These are phyloP conservation scores for Silvanus unidentatus DNA, from an alignment of 2,888 invertebrate species.

Conservation along the genomic window DNA sequence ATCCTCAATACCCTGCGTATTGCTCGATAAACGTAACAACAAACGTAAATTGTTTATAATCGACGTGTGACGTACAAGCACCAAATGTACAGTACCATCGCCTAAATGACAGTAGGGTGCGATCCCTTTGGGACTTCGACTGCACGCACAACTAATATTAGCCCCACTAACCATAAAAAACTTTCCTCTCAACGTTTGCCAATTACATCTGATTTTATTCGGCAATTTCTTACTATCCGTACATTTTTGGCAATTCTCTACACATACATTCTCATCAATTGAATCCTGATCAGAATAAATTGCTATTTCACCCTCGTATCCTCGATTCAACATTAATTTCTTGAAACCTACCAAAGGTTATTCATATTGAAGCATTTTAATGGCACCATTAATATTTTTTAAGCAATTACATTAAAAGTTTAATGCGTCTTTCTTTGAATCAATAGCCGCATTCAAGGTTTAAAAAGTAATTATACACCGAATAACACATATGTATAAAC, in stretches of 20 bases:
- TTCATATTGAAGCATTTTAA: too few species aligned
- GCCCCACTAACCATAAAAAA: constrained; percentile 74
- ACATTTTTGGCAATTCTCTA: constrained; percentile 49
- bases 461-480: too few species aligned
- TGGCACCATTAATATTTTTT: too few species aligned
- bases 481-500: too few species aligned
- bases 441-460: too few species aligned
- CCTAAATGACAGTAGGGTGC: constrained; percentile 74
- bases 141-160: constrained; percentile 71
- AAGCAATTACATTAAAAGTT: too few species aligned
- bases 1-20: constrained; percentile 61
- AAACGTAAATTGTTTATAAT: constrained; percentile 65
- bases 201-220: constrained; percentile 35
- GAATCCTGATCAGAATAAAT: constrained; percentile 48
- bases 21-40: constrained; percentile 57
- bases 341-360: constrained; percentile 61
- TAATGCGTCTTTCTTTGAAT: too few species aligned
- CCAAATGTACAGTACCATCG: constrained; percentile 72
- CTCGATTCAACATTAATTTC: constrained; percentile 56
- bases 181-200: constrained; percentile 62
- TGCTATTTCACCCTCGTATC: constrained; percentile 60
- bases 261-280: constrained; percentile 47
- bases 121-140: constrained; percentile 68
- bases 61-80: constrained; percentile 67
- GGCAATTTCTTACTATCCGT: constrained; percentile 21